These are phyloP conservation scores for Lethrus apterus DNA, from an alignment of 1,140 invertebrate genomes.

Conservation along the genomic window DNA sequence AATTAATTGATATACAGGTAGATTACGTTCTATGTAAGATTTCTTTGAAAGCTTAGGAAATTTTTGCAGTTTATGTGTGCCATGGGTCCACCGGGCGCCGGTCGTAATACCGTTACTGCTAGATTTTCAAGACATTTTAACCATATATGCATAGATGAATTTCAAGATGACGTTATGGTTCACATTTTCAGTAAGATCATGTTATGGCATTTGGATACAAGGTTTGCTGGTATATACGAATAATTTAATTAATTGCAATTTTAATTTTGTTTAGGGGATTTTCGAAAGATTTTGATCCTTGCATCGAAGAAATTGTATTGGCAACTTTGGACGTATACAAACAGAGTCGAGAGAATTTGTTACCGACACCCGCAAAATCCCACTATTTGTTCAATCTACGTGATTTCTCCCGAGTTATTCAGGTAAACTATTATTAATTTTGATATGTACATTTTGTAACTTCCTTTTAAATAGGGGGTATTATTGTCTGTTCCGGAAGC, in stretches of 20 bases:
- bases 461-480: conserved; percentile 59
- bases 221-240: conserved; percentile 40
- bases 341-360: conserved; percentile 67
- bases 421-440: conserved; percentile 44
- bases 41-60: background rate
- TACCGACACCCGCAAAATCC: conserved; percentile 86
- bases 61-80: conserved; percentile 66
- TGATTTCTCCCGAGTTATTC: conserved; percentile 89
- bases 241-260: background rate
- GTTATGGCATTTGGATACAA: conserved; percentile 89
- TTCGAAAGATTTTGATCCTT: conserved; percentile 90
- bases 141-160: conserved; percentile 83
- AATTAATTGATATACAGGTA: conserved; percentile 82
- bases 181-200: conserved; percentile 88
- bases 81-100: conserved; percentile 78
- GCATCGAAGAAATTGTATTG: conserved; percentile 79
- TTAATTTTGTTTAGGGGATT: conserved; percentile 63
- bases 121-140: conserved; percentile 88
- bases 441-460: background rate
- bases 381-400: conserved; percentile 93
- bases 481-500: conserved; percentile 87
- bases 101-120: conserved; percentile 76
- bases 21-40: conserved; percentile 6
- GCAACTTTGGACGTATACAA: conserved; percentile 87
- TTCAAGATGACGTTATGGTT: conserved; percentile 74